phyloP scores from a whole-genome alignment of 53 echinoderm and acorn worm species.

The Hippasteria phrygiana region DNA sequence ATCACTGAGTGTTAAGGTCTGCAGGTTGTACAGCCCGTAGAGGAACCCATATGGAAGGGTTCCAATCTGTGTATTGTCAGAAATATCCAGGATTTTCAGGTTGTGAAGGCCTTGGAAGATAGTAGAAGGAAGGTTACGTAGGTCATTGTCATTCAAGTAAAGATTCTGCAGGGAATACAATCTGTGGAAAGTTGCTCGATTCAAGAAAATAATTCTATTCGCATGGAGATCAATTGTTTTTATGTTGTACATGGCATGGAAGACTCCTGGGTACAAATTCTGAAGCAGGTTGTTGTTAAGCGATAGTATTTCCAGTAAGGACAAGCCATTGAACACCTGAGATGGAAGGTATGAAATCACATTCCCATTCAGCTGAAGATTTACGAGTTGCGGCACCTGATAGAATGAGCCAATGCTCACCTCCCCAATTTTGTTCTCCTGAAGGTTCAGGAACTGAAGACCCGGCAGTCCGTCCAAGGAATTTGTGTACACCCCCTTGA shows the following conservation, averaged over 20 bases:
- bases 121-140: slow-evolving; percentile 62
- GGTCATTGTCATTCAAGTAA: slow-evolving; percentile 78
- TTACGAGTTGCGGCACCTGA: slow-evolving; percentile 73
- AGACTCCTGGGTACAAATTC: slow-evolving; percentile 69
- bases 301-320: slow-evolving; percentile 80
- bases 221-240: slow-evolving; percentile 76
- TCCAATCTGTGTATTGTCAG: slow-evolving; percentile 69
- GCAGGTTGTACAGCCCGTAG: slow-evolving; percentile 60
- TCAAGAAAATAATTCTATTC: slow-evolving; percentile 64
- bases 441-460: slow-evolving; percentile 88
- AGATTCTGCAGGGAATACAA: slow-evolving; percentile 72
- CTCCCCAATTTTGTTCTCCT: slow-evolving; percentile 72
- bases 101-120: slow-evolving; percentile 77
- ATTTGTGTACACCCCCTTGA: slow-evolving; percentile 59
- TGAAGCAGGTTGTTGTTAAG: slow-evolving; percentile 81
- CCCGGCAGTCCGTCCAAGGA: slow-evolving; percentile 71
- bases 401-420: slow-evolving; percentile 69
- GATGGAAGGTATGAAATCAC: slow-evolving; percentile 67
- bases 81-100: slow-evolving; percentile 69
- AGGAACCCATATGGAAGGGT: slow-evolving; percentile 71
- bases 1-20: slow-evolving; percentile 66
- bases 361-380: slow-evolving; percentile 84
- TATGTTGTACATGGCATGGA: slow-evolving; percentile 63
- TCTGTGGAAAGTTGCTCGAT: slow-evolving; percentile 65
- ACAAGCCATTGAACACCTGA: slow-evolving; percentile 72